Conservation (phyloP, 2,797 vertebrate species). For the Silurus aristotelis region DNA sequence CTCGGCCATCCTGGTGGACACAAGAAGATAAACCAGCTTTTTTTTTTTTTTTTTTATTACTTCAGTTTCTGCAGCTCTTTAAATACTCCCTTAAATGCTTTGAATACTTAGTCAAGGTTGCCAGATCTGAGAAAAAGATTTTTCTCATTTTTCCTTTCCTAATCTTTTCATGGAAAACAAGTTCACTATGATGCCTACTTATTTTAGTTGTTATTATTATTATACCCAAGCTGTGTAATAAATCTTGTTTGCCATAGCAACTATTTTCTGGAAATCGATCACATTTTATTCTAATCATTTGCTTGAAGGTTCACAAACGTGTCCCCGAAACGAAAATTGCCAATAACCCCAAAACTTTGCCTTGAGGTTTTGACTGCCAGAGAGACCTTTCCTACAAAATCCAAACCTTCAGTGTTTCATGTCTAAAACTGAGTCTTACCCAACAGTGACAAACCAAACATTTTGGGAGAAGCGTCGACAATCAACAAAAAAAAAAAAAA, state of each 20-base stretch:
- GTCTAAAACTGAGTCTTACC: not conserved
- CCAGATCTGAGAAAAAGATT: not conserved
- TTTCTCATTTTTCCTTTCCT: too few relatives aligned
- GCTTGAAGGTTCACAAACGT: not conserved
- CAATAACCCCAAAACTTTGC: too few relatives aligned
- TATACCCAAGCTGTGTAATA: not conserved
- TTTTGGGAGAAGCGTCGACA: not conserved
- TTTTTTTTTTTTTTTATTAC: not conserved
- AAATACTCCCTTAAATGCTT: not conserved
- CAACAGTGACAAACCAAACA: not conserved
- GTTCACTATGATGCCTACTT: not conserved
- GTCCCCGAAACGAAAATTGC: not conserved
- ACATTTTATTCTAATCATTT: not conserved
- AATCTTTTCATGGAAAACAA: not conserved
- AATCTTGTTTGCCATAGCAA: not conserved
- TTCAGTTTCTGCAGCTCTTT: not conserved
- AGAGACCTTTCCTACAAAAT: not conserved
- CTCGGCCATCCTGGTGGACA: not conserved
- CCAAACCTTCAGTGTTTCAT: conserved; percentile 6
- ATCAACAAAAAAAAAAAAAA: conserved; percentile 2
- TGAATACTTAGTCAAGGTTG: not conserved
- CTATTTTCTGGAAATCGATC: not conserved
- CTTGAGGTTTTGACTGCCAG: not conserved
- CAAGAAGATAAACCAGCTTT: accelerated
- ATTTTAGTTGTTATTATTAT: not conserved